Evolutionary conservation across 2,113 vertebrate genomes (phyloP).

Genomic region (Cromileptes altivelis): DNA sequence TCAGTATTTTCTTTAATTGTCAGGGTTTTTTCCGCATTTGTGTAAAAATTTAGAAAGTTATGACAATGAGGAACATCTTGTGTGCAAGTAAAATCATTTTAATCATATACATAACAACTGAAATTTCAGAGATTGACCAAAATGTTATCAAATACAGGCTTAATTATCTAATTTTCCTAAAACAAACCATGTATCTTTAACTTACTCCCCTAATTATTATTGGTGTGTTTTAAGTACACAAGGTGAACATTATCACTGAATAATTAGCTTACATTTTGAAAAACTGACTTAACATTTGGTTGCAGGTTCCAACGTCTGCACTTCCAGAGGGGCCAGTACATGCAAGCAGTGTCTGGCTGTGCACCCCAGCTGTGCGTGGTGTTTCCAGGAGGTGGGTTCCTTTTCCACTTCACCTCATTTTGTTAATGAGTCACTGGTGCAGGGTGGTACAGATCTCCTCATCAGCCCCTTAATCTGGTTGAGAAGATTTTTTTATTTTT

Average conservation of each 20-base stretch:
- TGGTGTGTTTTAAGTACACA: neutral
- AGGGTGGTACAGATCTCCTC: constrained; percentile 33
- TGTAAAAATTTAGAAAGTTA: neutral
- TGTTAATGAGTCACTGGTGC: constrained; percentile 15
- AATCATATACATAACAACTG: neutral
- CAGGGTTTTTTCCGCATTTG: neutral
- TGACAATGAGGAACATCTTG: neutral
- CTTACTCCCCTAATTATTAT: neutral
- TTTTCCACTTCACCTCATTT: constrained; percentile 44
- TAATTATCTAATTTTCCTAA: neutral
- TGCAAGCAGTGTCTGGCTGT: constrained; percentile 95
- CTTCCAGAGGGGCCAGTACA: constrained; percentile 93
- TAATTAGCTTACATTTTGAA: neutral
- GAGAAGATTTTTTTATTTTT: neutral
- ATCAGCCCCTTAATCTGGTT: constrained; percentile 1
- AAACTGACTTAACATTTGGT: constrained; percentile 15
- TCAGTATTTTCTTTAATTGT: neutral
- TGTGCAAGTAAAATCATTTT: neutral
- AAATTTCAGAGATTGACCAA: neutral
- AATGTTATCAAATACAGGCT: neutral
- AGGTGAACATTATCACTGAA: neutral
- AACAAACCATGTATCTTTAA: neutral
- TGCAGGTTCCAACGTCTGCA: constrained; percentile 93
- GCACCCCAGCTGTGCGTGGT: constrained; percentile 94
- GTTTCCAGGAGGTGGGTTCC: constrained; percentile 90